phyloP scores from a whole-genome alignment of 2,113 vertebrate species.

The Equus quagga region DNA sequence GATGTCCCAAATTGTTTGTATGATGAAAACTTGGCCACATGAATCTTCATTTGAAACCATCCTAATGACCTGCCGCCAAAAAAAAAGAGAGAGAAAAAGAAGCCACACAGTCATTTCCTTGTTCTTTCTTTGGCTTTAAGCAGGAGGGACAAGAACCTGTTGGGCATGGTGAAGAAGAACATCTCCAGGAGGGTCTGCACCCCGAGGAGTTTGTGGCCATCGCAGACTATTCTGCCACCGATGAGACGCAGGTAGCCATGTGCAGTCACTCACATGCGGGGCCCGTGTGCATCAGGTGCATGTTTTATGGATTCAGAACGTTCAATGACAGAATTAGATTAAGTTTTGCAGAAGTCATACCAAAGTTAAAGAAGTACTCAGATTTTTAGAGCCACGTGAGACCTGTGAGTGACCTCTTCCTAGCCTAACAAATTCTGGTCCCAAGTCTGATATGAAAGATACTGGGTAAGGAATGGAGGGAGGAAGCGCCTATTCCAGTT shows the following conservation, averaged over 20 bases:
- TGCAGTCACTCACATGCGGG: neutral
- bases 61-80: neutral
- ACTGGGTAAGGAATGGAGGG: neutral
- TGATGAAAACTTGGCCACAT: neutral
- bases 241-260: conserved; percentile 78
- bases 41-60: neutral
- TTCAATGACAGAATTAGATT: neutral
- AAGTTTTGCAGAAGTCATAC: neutral
- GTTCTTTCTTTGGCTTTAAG: neutral
- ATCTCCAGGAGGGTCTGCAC: neutral
- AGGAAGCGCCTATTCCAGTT: neutral
- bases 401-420: neutral
- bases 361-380: neutral
- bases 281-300: accelerated
- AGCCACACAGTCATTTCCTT: neutral
- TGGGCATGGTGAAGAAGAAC: neutral
- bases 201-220: conserved; percentile 77
- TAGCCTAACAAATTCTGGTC: neutral
- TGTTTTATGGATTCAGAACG: neutral
- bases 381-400: neutral
- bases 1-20: neutral
- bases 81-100: too few relatives aligned
- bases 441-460: neutral
- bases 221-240: conserved; percentile 74
- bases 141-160: conserved; percentile 49